Evolutionary conservation across 2,888 invertebrate genomes (phyloP), one percentile per base, ranked within the genome.

Genomic region (Nezara viridula): DNA sequence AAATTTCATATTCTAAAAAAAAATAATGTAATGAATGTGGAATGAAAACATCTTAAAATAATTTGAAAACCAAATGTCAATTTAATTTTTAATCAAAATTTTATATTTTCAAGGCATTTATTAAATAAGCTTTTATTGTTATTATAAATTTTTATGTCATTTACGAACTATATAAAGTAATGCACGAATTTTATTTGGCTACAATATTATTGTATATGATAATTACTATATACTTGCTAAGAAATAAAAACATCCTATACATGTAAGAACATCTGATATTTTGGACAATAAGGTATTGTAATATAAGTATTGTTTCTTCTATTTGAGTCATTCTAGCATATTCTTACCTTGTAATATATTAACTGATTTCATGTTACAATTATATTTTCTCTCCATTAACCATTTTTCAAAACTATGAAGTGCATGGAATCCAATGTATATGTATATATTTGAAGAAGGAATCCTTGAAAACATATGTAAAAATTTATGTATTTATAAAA

Each of bases 401-500:
- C 6, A 27, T 60, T 24, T n/a, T 60, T 60, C 14, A 14, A 27
- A 60, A 60, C 4, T 60, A 55, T 5, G 9, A n/a, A 60, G 3
- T 12, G 60, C 27, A 27, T 19, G 60, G 27, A 5, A 60, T 60
- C n/a, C 12, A 60, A n/a, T 60, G 60, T 60, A 27, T 60, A 5
- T 44, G 44, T 44, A 60, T 60, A 60, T 14, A 60, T 55, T 24
- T 55, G 55, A 55, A 55, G 55, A 24, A 55, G 55, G n/a, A 60
- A 60, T 27, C 5, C 27, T 27, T 27, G 14, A 27, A 27, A 60
- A 27, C 60, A 60, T 60, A 3, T 60, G 27, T 60, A 60, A 60
- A 60, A 60, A 60, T 27, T 14, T 60, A 27, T 60, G 60, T 60
- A 60, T 66, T 66, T 66, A 66, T 66, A 66, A 19, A 32, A 66